Evolutionary conservation across 2,888 invertebrate genomes (phyloP).

Genomic region (Bibio marci): DNA sequence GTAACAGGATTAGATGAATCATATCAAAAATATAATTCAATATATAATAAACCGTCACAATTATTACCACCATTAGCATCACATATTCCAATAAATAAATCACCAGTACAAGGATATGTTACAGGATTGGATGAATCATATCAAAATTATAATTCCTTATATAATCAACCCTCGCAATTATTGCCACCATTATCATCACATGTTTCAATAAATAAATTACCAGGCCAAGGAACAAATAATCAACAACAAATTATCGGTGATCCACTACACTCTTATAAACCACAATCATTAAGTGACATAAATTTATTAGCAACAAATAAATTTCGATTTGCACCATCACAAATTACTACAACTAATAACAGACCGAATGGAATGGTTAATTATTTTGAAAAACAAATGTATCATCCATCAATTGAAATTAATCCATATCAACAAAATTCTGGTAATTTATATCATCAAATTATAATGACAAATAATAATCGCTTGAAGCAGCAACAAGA

Average conservation of each 20-base stretch:
- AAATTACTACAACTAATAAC: slow-evolving; percentile 2
- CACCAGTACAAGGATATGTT: slow-evolving; percentile 18
- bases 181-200: no score
- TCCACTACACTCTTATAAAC: slow-evolving; percentile 52
- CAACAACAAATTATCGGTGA: no score
- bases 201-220: no score
- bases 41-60: no score
- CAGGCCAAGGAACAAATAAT: no score
- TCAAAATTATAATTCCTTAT: no score
- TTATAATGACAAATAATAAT: slow-evolving; percentile 7
- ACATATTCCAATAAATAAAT: slow-evolving; percentile 12
- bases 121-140: background rate
- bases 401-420: background rate
- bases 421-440: background rate
- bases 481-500: background rate
- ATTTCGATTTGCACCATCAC: slow-evolving; percentile 25
- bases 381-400: background rate
- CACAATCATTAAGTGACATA: slow-evolving; percentile 54
- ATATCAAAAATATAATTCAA: no score
- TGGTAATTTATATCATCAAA: slow-evolving; percentile 7
- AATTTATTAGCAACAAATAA: slow-evolving; percentile 48
- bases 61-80: no score
- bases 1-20: no score
- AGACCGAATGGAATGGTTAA: background rate
- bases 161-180: no score